These are phyloP conservation scores for Rhombomys opimus DNA, from an alignment of 2,113 vertebrate species.

Conservation along the genomic window DNA sequence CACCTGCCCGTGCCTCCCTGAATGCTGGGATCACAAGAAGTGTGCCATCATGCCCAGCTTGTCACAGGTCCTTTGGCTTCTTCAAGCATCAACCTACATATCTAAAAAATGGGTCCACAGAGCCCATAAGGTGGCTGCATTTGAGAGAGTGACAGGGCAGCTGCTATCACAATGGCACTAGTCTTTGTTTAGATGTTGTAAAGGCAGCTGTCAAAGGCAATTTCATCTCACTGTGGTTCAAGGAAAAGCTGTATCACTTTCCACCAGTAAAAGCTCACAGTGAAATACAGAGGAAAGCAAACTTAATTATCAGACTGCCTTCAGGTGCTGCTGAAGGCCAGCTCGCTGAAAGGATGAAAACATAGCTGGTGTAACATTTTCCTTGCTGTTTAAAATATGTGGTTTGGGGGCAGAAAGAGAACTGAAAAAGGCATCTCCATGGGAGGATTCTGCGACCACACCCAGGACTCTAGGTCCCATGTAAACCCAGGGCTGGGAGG, in stretches of 20 bases:
- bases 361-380: neutral
- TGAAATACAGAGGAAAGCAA: constrained; percentile 44
- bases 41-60: too few relatives aligned
- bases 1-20: too few relatives aligned
- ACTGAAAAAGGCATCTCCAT: neutral
- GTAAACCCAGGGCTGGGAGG: neutral
- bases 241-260: constrained; percentile 1
- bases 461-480: neutral
- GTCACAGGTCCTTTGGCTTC: neutral
- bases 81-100: neutral
- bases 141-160: neutral
- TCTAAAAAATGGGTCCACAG: neutral
- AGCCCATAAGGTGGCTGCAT: neutral
- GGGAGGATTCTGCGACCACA: neutral
- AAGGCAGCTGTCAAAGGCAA: constrained; percentile 16
- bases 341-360: neutral
- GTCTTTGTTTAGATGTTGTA: neutral
- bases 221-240: neutral
- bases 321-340: neutral
- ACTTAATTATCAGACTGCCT: neutral
- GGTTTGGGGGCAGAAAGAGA: neutral
- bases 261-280: neutral
- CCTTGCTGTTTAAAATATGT: neutral
- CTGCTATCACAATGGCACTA: neutral
- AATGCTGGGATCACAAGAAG: too few relatives aligned